Evolutionary conservation across 2,113 vertebrate genomes (phyloP).

Genomic region (Dicrurus megarhynchus): DNA sequence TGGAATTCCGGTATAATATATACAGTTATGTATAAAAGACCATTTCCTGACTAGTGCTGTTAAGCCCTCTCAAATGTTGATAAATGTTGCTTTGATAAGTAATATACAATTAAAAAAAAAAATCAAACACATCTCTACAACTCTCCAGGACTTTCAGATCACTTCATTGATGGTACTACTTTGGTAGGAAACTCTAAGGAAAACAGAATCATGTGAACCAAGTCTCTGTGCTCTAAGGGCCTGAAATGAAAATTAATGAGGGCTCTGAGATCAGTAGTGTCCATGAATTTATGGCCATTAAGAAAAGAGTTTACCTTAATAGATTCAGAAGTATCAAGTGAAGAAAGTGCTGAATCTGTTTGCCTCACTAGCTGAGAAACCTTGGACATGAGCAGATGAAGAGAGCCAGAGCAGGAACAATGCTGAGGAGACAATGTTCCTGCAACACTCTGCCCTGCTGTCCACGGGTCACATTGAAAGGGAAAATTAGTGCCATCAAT

Average conservation of each 20-base stretch:
- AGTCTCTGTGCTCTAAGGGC: background rate
- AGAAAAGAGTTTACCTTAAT: background rate
- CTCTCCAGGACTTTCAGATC: background rate
- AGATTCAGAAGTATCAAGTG: background rate
- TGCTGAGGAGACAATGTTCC: conserved; percentile 29
- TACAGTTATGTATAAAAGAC: background rate
- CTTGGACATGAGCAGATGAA: background rate
- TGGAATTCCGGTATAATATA: background rate
- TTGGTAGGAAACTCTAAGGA: background rate
- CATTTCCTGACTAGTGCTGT: background rate
- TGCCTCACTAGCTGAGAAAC: background rate
- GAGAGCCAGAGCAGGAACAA: background rate
- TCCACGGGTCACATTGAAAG: background rate
- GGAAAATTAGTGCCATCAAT: background rate
- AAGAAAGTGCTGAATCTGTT: conserved; percentile 1
- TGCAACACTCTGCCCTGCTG: background rate
- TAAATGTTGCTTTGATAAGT: background rate
- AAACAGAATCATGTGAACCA: background rate
- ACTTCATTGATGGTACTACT: background rate
- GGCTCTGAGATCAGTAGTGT: background rate
- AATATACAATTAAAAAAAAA: background rate
- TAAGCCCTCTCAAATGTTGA: background rate
- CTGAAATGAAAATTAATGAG: background rate
- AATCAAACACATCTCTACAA: background rate
- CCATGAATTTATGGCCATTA: conserved; percentile 4